Evolutionary conservation across 1,140 invertebrate species (phyloP).

Genomic region (Achroia grisella): DNA sequence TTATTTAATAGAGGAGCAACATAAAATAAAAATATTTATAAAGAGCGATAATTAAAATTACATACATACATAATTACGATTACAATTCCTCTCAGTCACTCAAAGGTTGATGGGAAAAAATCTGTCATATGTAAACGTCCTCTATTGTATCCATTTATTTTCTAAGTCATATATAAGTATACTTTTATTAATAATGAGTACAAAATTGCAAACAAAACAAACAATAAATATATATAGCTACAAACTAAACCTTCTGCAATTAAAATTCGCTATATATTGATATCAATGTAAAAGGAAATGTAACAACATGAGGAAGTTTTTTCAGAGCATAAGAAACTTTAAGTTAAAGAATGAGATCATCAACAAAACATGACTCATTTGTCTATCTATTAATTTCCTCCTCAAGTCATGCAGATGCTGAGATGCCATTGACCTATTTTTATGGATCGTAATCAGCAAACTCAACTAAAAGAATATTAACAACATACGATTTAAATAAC

Average conservation of each 20-base stretch:
- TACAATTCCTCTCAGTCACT: no score
- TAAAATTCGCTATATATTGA: no score
- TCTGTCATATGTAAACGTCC: no score
- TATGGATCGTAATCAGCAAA: constrained; percentile 12
- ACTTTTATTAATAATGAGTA: no score
- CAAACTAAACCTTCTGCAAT: background rate
- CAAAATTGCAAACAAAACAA: background rate
- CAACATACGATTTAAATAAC: constrained; percentile 7
- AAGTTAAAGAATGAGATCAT: constrained; percentile 21
- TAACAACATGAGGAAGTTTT: background rate
- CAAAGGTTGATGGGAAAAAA: no score
- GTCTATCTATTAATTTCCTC: constrained; percentile 29
- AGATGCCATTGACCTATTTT: constrained; percentile 51
- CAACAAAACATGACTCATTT: constrained; percentile 21
- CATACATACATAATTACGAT: no score
- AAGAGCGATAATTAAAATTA: no score
- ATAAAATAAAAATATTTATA: no score
- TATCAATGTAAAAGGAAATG: background rate
- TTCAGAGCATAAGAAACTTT: background rate
- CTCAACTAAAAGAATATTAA: constrained; percentile 1
- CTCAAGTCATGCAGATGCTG: constrained; percentile 1
- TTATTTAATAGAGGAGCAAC: no score
- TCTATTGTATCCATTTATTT: no score
- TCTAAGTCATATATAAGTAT: no score
- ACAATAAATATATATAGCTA: background rate